Evolutionary conservation across 1,140 invertebrate species (phyloP), one percentile per base, ranked within the genome.

Genomic region (Drosophila repletoides): DNA sequence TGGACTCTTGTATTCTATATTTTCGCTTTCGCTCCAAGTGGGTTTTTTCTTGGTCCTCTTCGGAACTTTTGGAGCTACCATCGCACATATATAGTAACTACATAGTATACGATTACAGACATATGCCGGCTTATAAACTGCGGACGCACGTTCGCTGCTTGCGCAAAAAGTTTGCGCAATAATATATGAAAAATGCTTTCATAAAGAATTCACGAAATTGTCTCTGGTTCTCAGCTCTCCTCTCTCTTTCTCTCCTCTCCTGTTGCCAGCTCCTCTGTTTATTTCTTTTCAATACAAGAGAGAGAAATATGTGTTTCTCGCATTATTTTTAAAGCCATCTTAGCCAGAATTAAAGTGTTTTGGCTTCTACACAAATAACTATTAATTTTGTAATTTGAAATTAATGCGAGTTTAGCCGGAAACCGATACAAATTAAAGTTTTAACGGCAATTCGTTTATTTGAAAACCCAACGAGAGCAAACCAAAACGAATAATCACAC

Each of bases 101-200:
- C 29, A 17, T 46, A 21, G 7, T 5, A 3, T 7, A 24, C 15
- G 14, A 28, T 34, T 10, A 36, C 10, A 45, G 31, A 49, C 41
- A 26, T 48, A 41, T 43, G 28, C 12, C 53, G 60, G 63, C 55
- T 66, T 66, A 66, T 66, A 59, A 49, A 59, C 36, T 33, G 43
- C 36, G 12, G 24, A 59, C 53, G 43, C 63, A 59, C 28, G 43
- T 59, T 26, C 48, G 6, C 34, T 5, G 12, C 3, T 26, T 19
- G 5, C 34, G 4, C 33, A 21, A 59, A 43, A 63, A 63, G n/a
- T 45, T 63, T 45, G 12, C 22, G 24, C 45, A 66, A 49, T 66
- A 66, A 66, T 59, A 60, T 66, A 59, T 59, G 63, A 51, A 43
- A 66, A 66, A 66, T 66, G 45, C 55, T 31, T 31, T 40, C 28